phyloP scores from a whole-genome alignment of 2,797 vertebrate genomes.

The Setipinna tenuifilis region DNA sequence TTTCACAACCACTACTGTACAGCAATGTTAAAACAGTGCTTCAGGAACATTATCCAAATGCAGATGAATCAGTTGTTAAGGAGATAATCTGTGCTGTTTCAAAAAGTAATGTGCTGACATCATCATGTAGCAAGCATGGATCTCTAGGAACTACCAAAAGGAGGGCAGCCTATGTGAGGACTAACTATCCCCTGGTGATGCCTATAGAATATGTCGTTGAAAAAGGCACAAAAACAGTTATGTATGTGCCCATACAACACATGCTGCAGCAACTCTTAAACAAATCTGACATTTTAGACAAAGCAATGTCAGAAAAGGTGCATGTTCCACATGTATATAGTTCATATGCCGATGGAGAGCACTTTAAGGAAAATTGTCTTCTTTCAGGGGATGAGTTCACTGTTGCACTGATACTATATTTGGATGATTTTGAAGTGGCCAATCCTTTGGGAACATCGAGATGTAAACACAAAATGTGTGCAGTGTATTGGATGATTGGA shows the following conservation, averaged over 20 bases:
- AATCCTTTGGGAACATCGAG: neutral
- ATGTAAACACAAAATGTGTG: neutral
- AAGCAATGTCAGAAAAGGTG: neutral
- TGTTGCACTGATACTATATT: neutral
- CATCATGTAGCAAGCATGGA: neutral
- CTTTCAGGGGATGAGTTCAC: neutral
- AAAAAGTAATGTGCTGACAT: neutral
- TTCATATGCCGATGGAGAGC: neutral
- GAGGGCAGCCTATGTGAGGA: neutral
- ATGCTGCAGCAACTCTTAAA: neutral
- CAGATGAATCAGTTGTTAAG: neutral
- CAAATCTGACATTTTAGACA: neutral
- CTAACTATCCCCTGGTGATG: neutral
- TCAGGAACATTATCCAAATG: neutral
- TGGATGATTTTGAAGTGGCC: neutral
- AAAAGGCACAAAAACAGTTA: neutral
- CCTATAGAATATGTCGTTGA: neutral
- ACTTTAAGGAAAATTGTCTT: neutral
- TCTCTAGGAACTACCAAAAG: neutral
- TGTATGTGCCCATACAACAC: neutral
- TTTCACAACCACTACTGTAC: neutral
- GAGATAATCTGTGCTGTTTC: neutral
- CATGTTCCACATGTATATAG: neutral
- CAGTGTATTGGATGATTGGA: neutral
- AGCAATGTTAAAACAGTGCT: neutral